These are phyloP conservation scores for Pomatostomus ruficeps DNA, from an alignment of 2,113 vertebrate genomes.

Conservation along the genomic window DNA sequence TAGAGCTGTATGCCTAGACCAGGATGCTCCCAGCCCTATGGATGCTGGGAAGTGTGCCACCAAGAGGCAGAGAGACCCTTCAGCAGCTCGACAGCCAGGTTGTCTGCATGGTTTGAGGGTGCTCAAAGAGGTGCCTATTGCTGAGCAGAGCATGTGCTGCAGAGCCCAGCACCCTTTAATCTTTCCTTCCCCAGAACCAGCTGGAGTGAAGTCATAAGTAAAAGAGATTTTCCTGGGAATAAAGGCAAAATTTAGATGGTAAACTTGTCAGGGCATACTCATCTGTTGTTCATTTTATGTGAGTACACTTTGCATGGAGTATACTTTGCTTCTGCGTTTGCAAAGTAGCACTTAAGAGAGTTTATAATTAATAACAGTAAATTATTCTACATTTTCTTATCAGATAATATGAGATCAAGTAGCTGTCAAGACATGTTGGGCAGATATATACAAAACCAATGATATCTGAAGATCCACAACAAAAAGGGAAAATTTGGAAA, in stretches of 20 bases:
- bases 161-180: background rate
- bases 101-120: background rate
- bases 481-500: constrained; percentile 47
- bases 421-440: constrained; percentile 33
- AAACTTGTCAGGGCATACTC: constrained; percentile 33
- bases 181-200: background rate
- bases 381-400: constrained; percentile 47
- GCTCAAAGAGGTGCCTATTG: background rate
- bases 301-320: background rate
- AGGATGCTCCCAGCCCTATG: background rate
- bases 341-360: constrained; percentile 9
- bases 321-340: background rate
- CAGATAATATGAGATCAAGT: constrained; percentile 28
- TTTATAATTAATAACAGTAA: constrained; percentile 51
- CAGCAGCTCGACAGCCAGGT: background rate
- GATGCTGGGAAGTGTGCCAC: rapidly evolving
- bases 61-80: background rate
- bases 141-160: background rate
- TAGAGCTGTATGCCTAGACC: background rate
- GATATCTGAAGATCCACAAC: constrained; percentile 37
- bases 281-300: background rate
- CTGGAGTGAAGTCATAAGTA: background rate
- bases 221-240: background rate
- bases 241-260: background rate
- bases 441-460: constrained; percentile 15